phyloP scores from a whole-genome alignment of 2,113 vertebrate genomes.

The Mormoops blainvillei region DNA sequence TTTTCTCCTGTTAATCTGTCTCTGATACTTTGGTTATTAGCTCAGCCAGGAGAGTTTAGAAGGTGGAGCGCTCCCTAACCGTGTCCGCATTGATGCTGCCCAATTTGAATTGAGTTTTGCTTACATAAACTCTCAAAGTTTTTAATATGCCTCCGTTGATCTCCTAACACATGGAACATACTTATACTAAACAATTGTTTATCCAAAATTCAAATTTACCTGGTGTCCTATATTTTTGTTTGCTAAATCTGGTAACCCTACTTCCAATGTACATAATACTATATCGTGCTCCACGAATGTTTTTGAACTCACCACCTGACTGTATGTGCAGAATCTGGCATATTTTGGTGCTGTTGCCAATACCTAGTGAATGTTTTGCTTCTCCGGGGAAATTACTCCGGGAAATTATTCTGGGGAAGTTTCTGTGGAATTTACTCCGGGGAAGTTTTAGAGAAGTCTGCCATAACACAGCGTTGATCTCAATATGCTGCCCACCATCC shows the following conservation, averaged over 20 bases:
- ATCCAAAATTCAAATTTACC: background rate
- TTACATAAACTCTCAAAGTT: background rate
- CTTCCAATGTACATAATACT: background rate
- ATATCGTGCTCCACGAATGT: background rate
- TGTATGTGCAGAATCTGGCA: background rate
- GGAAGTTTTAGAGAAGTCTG: background rate
- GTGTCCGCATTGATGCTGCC: background rate
- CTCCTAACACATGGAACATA: background rate
- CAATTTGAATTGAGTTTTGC: background rate
- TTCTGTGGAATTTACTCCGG: too few species aligned
- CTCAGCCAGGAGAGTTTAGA: background rate
- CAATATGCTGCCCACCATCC: background rate
- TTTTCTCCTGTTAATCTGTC: background rate
- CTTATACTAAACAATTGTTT: background rate
- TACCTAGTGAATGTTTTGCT: background rate
- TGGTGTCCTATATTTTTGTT: background rate
- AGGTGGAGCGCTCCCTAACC: background rate
- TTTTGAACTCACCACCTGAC: background rate
- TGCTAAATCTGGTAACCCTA: background rate
- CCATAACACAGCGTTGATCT: background rate
- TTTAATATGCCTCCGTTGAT: background rate
- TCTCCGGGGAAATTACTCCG: background rate
- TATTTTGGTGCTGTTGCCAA: background rate
- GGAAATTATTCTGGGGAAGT: constrained; percentile 1
- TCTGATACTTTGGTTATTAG: background rate